Evolutionary conservation across 2,797 vertebrate species (phyloP), one percentile per base, ranked within the genome.

Genomic region (Anas bernieri): DNA sequence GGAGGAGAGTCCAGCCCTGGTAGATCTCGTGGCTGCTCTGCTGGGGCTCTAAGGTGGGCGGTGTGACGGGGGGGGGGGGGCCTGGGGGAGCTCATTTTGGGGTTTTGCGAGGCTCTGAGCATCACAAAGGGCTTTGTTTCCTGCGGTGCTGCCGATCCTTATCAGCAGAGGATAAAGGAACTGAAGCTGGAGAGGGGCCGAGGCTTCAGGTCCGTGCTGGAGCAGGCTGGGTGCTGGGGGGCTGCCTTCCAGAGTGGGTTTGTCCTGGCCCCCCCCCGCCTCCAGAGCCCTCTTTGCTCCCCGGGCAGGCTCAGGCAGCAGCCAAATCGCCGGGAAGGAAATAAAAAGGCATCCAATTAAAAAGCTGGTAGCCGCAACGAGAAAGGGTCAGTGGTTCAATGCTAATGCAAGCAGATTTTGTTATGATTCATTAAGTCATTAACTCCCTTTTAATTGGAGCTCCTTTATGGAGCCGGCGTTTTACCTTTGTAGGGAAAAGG

Each of bases 381-480:
- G 52, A 72, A 70, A 67, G 62, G 93, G 90, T 75, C 93, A 82
- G 90, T 1, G 35, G 87, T 78, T 94, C 95, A 26, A 1, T 67
- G 87, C 92, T 88, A 45, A 87, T 63, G 93, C 83, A 74, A 76
- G 81, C 83, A 72, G 78, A 31, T 88, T 75, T 39, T 30, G 45
- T 63, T 67, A 37, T 64, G 92, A 84, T 77, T 93, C 75, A 94
- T 91, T 93, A 83, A 92, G 84, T 92, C 83, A 76, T 91, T 91
- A 92, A 61, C 31, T 70, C 84, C 52, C 76, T 63, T 94, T 94
- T 94, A 93, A 96, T 93, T 88, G 81, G 52, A 54, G 82, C 79
- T 67, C 26, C 48, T 83, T 92, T 45, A 56, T 30, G 33, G 68
- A 33, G 43, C 37, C 30, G 35, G 21, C 23, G 1, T 52, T 91